Evolutionary conservation across 2,888 invertebrate genomes (phyloP), one percentile per base, ranked within the genome.

Genomic region (Hyalella azteca): DNA sequence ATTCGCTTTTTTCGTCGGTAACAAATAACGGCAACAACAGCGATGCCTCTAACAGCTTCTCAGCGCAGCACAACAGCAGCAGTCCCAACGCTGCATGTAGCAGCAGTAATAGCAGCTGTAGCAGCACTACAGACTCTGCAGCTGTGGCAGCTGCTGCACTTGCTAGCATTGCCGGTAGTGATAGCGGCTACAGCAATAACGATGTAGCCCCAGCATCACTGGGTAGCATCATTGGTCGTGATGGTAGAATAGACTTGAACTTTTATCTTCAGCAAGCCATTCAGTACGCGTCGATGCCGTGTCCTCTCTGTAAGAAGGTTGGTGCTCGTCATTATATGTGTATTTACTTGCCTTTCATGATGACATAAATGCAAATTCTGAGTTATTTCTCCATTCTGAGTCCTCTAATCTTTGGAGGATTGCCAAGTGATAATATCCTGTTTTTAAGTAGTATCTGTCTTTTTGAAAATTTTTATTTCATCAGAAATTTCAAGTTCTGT

Each of bases 221-320:
- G 36, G 19, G 66, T 36, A 15, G 66, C 48, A 78, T 78, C 32
- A 66, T 54, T 9, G 75, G 75, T 11, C 40, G 75, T 41, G 84
- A 84, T 36, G 84, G 84, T 22, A 79, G 82, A 45, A 82, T 84
- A n/a, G 84, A 84, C 41, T 77, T 84, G 41, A 84, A 84, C 66
- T 84, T 54, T 29, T 84, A 84, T 50, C 78, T 84, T 4, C 84
- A 84, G 48, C 84, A 84, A 60, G 84, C 84, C 50, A 82, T 84
- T 32, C 84, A 84, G 77, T 82, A 80, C 73, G 84, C 84, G 3
- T 81, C 84, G 29, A 84, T 84, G 84, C 84, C 84, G 19, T 84
- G 84, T 36, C 84, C 84, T 41, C 54, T 84, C 11, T 84, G 84
- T 60, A 82, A 84, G 77, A 84, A 84, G 78, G 83, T 83, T 41